phyloP scores from a whole-genome alignment of 2,113 vertebrate genomes.

The Rhadina sibilatrix region DNA sequence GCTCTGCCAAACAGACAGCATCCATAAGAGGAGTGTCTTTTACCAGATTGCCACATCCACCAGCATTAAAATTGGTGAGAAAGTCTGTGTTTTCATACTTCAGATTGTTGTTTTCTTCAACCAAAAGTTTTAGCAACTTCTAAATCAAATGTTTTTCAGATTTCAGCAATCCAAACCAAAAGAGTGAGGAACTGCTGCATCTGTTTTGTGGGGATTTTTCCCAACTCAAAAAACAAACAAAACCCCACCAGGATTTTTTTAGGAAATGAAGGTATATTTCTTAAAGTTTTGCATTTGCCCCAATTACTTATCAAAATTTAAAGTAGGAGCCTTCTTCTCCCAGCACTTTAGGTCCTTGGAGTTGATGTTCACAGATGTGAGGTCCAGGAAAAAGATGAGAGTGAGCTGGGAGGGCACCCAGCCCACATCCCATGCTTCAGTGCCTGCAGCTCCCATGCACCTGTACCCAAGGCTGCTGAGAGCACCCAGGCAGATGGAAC shows the following conservation, averaged over 20 bases:
- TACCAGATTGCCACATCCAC: rapidly evolving
- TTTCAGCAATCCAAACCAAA: background rate
- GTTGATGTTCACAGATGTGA: background rate
- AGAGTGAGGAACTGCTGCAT: background rate
- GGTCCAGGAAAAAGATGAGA: background rate
- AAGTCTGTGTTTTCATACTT: background rate
- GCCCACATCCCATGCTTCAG: rapidly evolving
- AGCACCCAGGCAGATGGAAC: background rate
- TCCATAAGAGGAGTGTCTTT: background rate
- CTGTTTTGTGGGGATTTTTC: background rate
- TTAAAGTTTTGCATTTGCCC: background rate
- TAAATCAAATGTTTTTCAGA: background rate
- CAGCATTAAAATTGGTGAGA: background rate
- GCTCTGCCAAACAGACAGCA: background rate
- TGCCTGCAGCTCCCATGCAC: background rate
- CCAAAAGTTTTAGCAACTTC: background rate
- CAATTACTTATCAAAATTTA: background rate
- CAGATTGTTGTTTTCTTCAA: background rate
- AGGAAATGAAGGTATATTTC: background rate
- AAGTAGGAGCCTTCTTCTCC: background rate
- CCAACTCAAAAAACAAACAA: background rate
- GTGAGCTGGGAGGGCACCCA: background rate
- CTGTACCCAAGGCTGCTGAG: background rate
- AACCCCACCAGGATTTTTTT: background rate
- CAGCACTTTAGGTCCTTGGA: background rate